Conservation (phyloP, 2,113 vertebrate species). For the Grantiella picta region DNA sequence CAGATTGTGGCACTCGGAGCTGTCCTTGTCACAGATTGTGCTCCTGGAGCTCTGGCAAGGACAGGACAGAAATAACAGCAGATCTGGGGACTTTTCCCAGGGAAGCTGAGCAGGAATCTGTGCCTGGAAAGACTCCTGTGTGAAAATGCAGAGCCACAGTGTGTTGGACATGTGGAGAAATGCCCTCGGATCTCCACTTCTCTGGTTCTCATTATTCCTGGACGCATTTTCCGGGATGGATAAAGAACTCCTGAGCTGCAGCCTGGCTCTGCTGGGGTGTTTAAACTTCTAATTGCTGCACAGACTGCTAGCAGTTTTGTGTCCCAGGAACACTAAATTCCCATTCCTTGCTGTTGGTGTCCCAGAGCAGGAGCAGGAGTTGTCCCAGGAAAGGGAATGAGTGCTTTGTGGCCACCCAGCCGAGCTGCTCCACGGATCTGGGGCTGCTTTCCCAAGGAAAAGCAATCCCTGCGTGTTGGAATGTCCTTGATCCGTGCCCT, state of each 20-base stretch:
- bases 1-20: background rate
- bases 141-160: background rate
- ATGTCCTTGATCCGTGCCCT: background rate
- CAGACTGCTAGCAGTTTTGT: background rate
- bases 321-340: too few relatives aligned
- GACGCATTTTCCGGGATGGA: background rate
- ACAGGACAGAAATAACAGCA: background rate
- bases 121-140: background rate
- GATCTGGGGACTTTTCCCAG: background rate
- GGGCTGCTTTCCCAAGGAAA: background rate
- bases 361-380: background rate
- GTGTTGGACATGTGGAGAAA: background rate
- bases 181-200: fast-evolving
- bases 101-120: background rate
- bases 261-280: background rate
- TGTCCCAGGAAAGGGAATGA: background rate
- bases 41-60: background rate
- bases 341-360: background rate
- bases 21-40: background rate
- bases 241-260: background rate
- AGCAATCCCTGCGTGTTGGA: background rate
- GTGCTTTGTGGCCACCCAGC: too few relatives aligned
- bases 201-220: background rate
- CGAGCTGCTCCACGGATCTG: too few relatives aligned
- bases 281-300: background rate